Percentiles rank a stretch among this genome's conserved stretches.
phyloP scores from a whole-genome alignment of 2,888 invertebrate species.

The Liposcelis brunnea region DNA sequence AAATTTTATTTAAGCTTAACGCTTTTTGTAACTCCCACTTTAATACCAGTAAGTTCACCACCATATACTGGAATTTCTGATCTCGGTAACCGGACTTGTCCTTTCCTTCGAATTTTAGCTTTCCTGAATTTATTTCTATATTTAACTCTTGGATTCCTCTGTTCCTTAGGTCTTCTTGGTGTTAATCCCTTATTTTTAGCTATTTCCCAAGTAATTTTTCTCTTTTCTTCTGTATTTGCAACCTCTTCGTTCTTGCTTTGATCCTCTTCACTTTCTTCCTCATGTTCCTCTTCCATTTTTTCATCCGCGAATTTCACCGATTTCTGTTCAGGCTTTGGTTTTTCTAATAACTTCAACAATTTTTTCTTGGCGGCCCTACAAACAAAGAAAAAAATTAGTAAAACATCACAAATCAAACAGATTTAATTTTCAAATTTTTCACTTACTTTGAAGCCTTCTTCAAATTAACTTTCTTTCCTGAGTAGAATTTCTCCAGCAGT shows the following conservation, averaged over 20 bases:
- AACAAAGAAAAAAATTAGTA: background rate
- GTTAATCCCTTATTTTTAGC: constrained; percentile 91
- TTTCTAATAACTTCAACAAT: background rate
- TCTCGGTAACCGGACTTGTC: constrained; percentile 67
- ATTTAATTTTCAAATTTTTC: background rate
- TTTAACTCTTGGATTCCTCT: constrained; percentile 88
- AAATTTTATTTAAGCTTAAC: constrained; percentile 57
- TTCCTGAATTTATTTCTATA: constrained; percentile 83
- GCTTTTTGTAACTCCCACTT: constrained; percentile 72
- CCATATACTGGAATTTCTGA: constrained; percentile 67
- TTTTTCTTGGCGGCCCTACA: background rate
- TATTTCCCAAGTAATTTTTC: constrained; percentile 83
- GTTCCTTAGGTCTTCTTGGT: constrained; percentile 78
- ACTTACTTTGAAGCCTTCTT: background rate
- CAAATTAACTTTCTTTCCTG: background rate
- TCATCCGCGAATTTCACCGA: constrained; percentile 28
- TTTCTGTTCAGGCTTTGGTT: constrained; percentile 30
- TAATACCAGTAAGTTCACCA: constrained; percentile 90
- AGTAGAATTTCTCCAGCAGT: constrained; percentile 28
- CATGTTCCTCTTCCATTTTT: constrained; percentile 17
- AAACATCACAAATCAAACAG: background rate
- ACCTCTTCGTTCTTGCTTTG: constrained; percentile 10
- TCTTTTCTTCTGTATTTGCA: constrained; percentile 33
- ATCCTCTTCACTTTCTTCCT: constrained; percentile 13
- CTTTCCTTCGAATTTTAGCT: constrained; percentile 81